Evolutionary conservation across 2,888 invertebrate genomes (phyloP).

Genomic region (Latrodectus hesperus): DNA sequence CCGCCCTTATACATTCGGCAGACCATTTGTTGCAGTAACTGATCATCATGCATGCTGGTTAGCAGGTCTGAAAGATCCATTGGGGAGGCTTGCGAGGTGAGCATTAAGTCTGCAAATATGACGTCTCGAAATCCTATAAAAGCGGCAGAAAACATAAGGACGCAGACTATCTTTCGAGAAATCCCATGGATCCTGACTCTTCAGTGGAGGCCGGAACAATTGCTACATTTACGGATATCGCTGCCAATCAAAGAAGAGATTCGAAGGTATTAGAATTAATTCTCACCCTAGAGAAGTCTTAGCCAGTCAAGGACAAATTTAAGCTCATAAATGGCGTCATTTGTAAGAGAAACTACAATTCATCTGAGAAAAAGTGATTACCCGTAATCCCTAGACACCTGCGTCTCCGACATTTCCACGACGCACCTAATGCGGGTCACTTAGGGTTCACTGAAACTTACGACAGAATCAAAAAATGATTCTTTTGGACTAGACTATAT

Average conservation of each 20-base stretch:
- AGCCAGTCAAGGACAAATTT: not conserved
- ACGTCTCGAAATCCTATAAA: not conserved
- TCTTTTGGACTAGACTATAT: not conserved
- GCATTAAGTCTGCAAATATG: too few relatives aligned
- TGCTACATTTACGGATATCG: not conserved
- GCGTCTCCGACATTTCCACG: not conserved
- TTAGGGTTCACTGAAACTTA: not conserved
- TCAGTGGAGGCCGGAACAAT: not conserved
- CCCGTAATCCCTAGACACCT: not conserved
- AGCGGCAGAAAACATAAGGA: constrained; percentile 18
- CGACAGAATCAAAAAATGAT: not conserved
- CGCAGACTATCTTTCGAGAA: constrained; percentile 6
- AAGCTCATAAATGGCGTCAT: not conserved
- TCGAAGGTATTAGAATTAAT: not conserved
- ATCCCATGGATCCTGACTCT: not conserved
- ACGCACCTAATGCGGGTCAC: not conserved
- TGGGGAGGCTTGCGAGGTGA: too few relatives aligned
- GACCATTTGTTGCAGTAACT: too few relatives aligned
- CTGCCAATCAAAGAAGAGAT: not conserved
- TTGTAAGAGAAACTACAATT: not conserved
- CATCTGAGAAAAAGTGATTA: too few relatives aligned
- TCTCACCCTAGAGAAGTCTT: not conserved
- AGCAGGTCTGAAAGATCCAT: too few relatives aligned
- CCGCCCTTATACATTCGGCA: too few relatives aligned
- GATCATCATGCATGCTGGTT: too few relatives aligned